These are phyloP conservation scores for Haliclona indistincta DNA, from an alignment of 37 sponge, comb jelly and placozoan species.

Conservation along the genomic window DNA sequence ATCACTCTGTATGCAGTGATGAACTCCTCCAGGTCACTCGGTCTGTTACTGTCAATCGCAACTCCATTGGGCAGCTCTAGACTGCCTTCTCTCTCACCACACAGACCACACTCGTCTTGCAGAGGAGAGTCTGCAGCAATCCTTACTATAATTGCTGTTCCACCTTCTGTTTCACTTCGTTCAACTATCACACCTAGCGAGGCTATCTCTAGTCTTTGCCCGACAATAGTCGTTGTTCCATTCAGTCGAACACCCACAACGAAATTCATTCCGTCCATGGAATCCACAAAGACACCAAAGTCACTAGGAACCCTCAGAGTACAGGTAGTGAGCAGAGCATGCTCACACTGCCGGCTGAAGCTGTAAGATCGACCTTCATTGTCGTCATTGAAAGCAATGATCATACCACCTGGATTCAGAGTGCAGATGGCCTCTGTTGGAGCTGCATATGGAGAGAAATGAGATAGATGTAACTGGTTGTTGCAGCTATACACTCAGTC, in stretches of 20 bases:
- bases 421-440: no score
- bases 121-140: not conserved
- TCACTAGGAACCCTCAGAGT: not conserved
- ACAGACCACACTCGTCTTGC: not conserved
- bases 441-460: no score
- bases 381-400: no score
- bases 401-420: no score
- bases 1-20: not conserved
- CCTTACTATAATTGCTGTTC: not conserved
- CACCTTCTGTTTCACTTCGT: no score
- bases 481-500: no score
- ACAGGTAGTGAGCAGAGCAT: not conserved
- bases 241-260: not conserved
- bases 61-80: not conserved
- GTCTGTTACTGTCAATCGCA: not conserved
- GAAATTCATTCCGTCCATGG: not conserved
- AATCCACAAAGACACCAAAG: slow-evolving; percentile 1
- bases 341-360: no score
- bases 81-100: no score
- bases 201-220: no score
- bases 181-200: no score
- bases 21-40: not conserved
- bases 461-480: no score
- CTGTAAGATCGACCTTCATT: no score
- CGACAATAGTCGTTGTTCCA: not conserved